Percentiles rank a stretch among this genome's conserved stretches.
phyloP scores from a whole-genome alignment of 2,888 invertebrate species.

The Cybosia mesomella region DNA sequence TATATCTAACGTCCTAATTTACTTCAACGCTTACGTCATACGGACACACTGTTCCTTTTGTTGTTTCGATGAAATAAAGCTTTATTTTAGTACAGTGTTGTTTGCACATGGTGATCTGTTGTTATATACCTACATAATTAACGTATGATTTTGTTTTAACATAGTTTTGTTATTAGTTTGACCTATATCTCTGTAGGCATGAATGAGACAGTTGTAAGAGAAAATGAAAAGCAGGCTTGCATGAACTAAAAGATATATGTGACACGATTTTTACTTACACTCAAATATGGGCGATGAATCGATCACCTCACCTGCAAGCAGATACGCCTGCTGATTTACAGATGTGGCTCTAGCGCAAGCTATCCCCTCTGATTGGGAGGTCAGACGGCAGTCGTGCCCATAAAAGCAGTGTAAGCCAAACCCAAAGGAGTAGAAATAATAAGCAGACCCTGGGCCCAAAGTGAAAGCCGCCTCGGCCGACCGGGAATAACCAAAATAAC shows the following conservation, averaged over 20 bases:
- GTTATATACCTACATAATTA: slow-evolving; percentile 9
- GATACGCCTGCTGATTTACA: too few relatives aligned
- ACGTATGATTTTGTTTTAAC: not conserved
- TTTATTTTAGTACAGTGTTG: slow-evolving; percentile 24
- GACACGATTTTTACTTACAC: not conserved
- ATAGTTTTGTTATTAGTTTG: not conserved
- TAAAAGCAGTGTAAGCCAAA: too few relatives aligned
- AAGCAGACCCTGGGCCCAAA: too few relatives aligned
- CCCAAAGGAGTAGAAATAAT: too few relatives aligned
- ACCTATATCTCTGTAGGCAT: not conserved
- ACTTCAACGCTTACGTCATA: slow-evolving; percentile 34
- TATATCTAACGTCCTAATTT: slow-evolving; percentile 34
- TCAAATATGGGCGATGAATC: too few relatives aligned
- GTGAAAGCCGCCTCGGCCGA: too few relatives aligned
- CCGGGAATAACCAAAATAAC: too few relatives aligned
- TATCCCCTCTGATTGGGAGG: too few relatives aligned
- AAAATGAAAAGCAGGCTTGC: not conserved
- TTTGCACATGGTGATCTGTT: slow-evolving; percentile 21
- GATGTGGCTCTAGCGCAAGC: too few relatives aligned
- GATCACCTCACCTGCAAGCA: too few relatives aligned
- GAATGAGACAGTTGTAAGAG: not conserved
- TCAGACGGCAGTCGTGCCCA: too few relatives aligned
- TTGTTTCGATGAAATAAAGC: slow-evolving; percentile 30
- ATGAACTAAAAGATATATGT: not conserved
- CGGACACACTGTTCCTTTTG: slow-evolving; percentile 20